A percentile compares a stretch with the other conserved stretches of the same genome.
These are phyloP conservation scores for Epinephelus cyanopodus DNA, from an alignment of 2,113 vertebrate species.

Conservation along the genomic window DNA sequence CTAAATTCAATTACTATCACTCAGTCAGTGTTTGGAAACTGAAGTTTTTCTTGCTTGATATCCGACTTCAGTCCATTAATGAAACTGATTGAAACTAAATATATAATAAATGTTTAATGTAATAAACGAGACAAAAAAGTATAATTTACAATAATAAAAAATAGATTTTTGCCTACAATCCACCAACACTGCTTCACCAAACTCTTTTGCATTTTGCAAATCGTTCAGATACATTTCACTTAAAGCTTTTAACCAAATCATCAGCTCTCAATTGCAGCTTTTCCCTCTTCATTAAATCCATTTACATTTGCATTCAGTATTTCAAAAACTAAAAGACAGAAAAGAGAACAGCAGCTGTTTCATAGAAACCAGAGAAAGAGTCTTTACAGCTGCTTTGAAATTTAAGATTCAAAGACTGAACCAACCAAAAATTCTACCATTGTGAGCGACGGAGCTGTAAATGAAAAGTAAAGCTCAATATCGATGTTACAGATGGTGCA, in stretches of 20 bases:
- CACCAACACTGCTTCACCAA: background rate
- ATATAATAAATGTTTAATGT: background rate
- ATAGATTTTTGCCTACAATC: too few relatives aligned
- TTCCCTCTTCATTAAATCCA: conserved; percentile 20
- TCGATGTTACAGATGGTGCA: background rate
- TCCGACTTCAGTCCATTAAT: background rate
- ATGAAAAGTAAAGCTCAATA: background rate
- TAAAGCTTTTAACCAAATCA: background rate
- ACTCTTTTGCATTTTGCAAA: background rate
- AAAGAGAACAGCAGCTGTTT: background rate
- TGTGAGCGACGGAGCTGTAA: background rate
- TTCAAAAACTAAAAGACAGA: conserved; percentile 9
- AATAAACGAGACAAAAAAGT: background rate
- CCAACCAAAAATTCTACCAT: background rate
- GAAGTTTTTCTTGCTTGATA: too few relatives aligned
- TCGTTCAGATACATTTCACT: background rate
- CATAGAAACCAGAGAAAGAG: background rate
- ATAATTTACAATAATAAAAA: too few relatives aligned
- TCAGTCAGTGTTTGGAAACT: too few relatives aligned
- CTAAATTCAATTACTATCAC: too few relatives aligned
- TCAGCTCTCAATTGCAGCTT: background rate
- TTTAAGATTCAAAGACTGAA: background rate
- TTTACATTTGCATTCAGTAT: conserved; percentile 4
- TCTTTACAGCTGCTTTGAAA: background rate
- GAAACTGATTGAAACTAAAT: background rate